Evolutionary conservation across 1,140 invertebrate genomes (phyloP).

Genomic region (Drosophila subobscura): DNA sequence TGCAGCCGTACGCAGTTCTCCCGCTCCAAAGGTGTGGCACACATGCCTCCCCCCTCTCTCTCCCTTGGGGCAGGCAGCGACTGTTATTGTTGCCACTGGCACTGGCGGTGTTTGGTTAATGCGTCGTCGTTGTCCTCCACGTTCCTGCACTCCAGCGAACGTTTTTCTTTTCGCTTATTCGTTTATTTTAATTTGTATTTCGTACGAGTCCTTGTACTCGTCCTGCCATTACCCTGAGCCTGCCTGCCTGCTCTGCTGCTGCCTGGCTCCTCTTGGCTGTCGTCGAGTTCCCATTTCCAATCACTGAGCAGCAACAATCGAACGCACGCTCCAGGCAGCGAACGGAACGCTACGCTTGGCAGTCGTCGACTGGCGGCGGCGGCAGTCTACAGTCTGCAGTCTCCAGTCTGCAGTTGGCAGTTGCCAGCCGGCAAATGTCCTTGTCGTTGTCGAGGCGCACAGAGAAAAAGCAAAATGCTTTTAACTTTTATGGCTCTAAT

Average conservation of each 20-base stretch:
- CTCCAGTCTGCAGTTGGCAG: conserved; percentile 33
- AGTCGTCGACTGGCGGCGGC: conserved; percentile 41
- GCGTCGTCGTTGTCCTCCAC: conserved; percentile 18
- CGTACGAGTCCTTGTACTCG: conserved; percentile 11
- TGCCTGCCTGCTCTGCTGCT: background rate
- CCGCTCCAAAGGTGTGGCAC: conserved; percentile 3
- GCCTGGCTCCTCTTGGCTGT: background rate
- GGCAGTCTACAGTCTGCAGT: conserved; percentile 30
- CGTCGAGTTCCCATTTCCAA: conserved; percentile 34
- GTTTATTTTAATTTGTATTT: conserved; percentile 58
- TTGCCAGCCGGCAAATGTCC: conserved; percentile 12
- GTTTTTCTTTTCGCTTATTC: conserved; percentile 49
- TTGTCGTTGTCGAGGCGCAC: conserved; percentile 7
- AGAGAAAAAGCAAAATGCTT: conserved; percentile 48
- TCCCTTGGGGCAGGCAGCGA: background rate
- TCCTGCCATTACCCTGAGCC: conserved; percentile 22
- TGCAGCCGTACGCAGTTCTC: no score
- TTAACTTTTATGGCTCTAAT: conserved; percentile 61
- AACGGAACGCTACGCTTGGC: conserved; percentile 14
- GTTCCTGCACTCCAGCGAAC: conserved; percentile 6
- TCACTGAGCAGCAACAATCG: conserved; percentile 57
- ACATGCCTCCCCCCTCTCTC: no score
- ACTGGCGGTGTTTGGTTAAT: conserved; percentile 57
- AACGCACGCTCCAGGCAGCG: conserved; percentile 36
- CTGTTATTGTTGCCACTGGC: conserved; percentile 51